A percentile compares a stretch with the other conserved stretches of the same genome.
phyloP scores from a whole-genome alignment of 2,797 vertebrate genomes.

The Hydrophis major region DNA sequence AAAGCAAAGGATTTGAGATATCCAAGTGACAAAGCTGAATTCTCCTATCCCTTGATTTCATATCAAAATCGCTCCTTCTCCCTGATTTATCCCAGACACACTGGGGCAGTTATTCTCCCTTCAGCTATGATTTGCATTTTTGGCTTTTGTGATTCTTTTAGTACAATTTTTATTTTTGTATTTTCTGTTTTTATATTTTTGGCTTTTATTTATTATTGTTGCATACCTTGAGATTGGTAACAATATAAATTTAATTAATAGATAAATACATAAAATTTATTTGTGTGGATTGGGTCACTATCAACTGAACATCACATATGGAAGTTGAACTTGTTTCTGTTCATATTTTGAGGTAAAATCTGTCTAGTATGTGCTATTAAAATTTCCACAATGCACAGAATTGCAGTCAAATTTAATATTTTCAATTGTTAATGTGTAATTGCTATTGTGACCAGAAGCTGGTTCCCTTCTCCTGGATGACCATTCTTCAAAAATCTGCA shows the following conservation, averaged over 20 bases:
- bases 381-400: not conserved
- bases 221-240: not conserved
- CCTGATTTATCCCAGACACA: not conserved
- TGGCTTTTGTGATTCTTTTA: not conserved
- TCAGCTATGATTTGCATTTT: not conserved
- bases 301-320: not conserved
- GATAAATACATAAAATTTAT: not conserved
- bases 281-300: not conserved
- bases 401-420: not conserved
- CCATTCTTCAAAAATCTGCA: not conserved
- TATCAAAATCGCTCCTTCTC: not conserved
- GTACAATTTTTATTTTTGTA: not conserved
- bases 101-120: not conserved
- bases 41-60: not conserved
- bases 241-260: not conserved
- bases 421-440: not conserved
- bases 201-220: not conserved
- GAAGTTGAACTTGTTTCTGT: not conserved
- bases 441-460: not conserved
- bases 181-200: not conserved
- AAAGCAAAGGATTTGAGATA: not conserved
- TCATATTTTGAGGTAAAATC: not conserved
- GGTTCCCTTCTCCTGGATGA: not conserved
- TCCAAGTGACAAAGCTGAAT: not conserved
- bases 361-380: not conserved